These are phyloP conservation scores for Hypotaenidia okinawae DNA, from an alignment of 2,797 vertebrate species.

Conservation along the genomic window DNA sequence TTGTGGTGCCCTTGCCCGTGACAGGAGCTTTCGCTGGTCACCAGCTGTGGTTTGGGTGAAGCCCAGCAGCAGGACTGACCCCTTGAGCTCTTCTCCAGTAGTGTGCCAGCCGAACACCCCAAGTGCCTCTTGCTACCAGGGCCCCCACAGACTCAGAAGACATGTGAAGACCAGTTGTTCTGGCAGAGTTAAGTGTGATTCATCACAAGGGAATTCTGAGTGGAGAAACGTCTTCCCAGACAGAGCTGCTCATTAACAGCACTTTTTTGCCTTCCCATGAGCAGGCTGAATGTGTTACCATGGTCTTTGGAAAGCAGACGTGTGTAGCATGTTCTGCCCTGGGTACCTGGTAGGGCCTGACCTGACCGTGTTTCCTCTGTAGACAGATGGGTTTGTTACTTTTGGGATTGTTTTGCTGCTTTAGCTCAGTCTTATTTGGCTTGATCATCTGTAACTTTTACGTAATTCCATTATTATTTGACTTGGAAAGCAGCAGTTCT, in stretches of 20 bases:
- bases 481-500: not conserved
- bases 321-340: not conserved
- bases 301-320: not conserved
- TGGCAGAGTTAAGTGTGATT: not conserved
- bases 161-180: fast-evolving
- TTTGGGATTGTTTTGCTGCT: not conserved
- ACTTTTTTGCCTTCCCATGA: not conserved
- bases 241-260: not conserved
- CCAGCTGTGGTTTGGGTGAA: not conserved
- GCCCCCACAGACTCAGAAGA: fast-evolving
- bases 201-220: not conserved
- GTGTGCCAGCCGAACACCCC: no score
- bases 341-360: not conserved
- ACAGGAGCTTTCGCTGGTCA: not conserved
- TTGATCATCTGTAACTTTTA: not conserved
- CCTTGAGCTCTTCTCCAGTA: not conserved
- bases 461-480: not conserved
- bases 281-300: not conserved
- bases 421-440: not conserved
- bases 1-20: not conserved
- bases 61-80: not conserved
- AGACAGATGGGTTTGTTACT: not conserved
- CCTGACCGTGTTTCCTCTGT: not conserved
- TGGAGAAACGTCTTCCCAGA: not conserved
- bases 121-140: not conserved